Base-by-base conservation (phyloP, 2,888 invertebrate genomes). In the Acronicta psi region DNA sequence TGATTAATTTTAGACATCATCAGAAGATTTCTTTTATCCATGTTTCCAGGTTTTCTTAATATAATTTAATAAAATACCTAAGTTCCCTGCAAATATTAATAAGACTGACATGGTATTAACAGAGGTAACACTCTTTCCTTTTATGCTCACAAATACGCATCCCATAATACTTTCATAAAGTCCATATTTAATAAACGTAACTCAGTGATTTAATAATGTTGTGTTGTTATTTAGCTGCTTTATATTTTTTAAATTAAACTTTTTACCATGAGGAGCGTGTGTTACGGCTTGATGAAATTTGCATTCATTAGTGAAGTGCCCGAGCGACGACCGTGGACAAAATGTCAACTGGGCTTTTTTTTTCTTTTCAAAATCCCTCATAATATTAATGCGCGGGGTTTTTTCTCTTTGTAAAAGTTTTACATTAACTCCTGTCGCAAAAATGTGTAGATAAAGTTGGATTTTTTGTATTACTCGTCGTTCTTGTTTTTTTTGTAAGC, bases 251-350 rank as follows among this genome's bases (percentile, higher is more conserved):
- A 81, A 86, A 85, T 84, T 85, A 85, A 83, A 81, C 79, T 82
- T 85, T 86, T 86, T 81, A 83, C 80, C 82, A 85, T 82, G 82
- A 81, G 79, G 74, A 79, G 75, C 85, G 84, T 86, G 83, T 86
- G 85, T 87, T 74, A 75, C 77, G 75, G 82, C 80, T 81, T 90
- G 85, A 89, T 90, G 85, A 88, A 91, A 91, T 92, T 91, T 90
- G 87, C 91, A 91, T 91, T 91, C 89, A 90, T 91, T 91, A 91
- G 87, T 79, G 73, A 82, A 87, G 85, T 85, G 82, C 67, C 72
- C 72, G 68, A 73, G 79, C 60, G 64, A 55, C 67, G 71, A 60
- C 64, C 73, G 72, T 74, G 73, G 73, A 77, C 75, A 75, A 79
- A 81, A 80, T 78, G 77, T 77, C 69, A 73, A 72, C 73, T 54